Percentiles rank a stretch among this genome's conserved stretches.
phyloP scores from a whole-genome alignment of 2,113 vertebrate genomes.

The Dromiciops gliroides region DNA sequence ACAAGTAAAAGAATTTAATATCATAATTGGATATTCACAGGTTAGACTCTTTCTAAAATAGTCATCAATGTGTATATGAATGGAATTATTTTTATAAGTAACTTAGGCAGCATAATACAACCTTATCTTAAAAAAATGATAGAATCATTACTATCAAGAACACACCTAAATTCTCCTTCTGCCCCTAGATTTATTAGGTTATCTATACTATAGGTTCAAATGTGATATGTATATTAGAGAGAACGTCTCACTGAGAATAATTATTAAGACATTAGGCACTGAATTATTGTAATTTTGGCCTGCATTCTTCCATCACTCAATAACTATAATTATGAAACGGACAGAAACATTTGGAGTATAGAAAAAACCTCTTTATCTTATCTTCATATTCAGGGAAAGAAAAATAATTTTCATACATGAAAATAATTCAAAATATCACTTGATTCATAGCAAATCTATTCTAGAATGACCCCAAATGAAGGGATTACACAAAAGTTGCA shows the following conservation, averaged over 20 bases:
- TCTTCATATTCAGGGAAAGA: not conserved
- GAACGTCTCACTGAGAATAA: not conserved
- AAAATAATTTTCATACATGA: not conserved
- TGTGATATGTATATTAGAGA: not conserved
- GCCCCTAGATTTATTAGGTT: not conserved
- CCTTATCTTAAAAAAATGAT: not conserved
- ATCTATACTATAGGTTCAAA: not conserved
- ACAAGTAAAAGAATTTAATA: not conserved
- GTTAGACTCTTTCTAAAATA: not conserved
- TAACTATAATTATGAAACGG: not conserved
- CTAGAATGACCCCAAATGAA: not conserved
- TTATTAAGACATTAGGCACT: not conserved
- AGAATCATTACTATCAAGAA: not conserved
- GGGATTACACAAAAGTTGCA: not conserved
- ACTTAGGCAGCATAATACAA: not conserved
- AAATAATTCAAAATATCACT: not conserved
- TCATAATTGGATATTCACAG: not conserved
- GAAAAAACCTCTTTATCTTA: not conserved
- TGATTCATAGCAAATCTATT: not conserved
- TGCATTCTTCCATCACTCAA: not conserved
- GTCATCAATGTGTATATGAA: not conserved
- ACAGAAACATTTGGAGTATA: not conserved
- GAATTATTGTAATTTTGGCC: not conserved
- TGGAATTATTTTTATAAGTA: not conserved
- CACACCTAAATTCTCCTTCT: not conserved